Percentiles rank a stretch among this genome's conserved stretches.
These are phyloP conservation scores for Platalea minor DNA, from an alignment of 2,797 vertebrate genomes.

Conservation along the genomic window DNA sequence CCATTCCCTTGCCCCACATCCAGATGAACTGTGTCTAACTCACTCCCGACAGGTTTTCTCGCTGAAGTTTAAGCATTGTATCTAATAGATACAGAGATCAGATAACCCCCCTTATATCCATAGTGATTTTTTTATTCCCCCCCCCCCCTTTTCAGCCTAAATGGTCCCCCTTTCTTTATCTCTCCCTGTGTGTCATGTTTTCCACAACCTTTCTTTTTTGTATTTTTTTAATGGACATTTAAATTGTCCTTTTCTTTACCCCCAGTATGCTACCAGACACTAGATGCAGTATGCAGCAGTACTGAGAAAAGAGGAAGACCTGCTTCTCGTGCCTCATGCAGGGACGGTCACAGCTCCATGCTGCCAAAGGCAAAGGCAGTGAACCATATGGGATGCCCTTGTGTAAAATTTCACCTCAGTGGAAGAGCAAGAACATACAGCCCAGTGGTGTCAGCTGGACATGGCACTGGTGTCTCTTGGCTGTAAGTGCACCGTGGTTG, in stretches of 20 bases:
- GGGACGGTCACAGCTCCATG: not conserved
- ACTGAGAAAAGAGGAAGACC: not conserved
- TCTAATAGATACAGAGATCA: not conserved
- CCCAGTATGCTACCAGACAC: not conserved
- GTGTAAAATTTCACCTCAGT: not conserved
- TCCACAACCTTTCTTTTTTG: accelerated
- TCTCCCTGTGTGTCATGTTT: not conserved
- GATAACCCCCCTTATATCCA: not conserved
- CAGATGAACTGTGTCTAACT: not conserved
- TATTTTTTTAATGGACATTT: not conserved
- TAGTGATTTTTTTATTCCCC: not conserved
- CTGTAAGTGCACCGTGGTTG: not conserved
- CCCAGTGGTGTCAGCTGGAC: not conserved
- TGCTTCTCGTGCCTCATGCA: not conserved
- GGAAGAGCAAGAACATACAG: not conserved
- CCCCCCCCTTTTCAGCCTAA: not conserved
- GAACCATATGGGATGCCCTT: not conserved
- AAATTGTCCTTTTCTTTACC: not conserved
- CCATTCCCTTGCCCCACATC: not conserved
- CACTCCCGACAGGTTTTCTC: not conserved
- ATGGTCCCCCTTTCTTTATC: not conserved
- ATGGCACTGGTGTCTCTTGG: not conserved
- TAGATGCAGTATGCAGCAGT: not conserved
- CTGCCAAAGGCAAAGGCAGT: not conserved
- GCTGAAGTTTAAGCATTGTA: not conserved